Conservation (phyloP, 1,140 invertebrate genomes). For the Drosophila watanabei region DNA sequence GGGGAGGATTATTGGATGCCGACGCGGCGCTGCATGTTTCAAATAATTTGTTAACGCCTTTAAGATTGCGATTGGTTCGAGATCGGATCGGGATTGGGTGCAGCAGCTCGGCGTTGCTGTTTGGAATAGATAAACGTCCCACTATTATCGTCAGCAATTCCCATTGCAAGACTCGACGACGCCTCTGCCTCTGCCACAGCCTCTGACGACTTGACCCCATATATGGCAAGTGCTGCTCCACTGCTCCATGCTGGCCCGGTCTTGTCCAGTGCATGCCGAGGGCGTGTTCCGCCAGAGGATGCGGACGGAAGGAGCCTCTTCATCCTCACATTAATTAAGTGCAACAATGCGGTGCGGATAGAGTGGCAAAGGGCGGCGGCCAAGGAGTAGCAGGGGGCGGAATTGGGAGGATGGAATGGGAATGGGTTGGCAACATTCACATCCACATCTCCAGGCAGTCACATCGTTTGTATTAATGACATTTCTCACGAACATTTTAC, state of each 20-base stretch:
- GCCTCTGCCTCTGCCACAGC: slow-evolving; percentile 59
- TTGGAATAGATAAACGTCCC: slow-evolving; percentile 70
- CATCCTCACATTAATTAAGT: slow-evolving; percentile 79
- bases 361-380: slow-evolving; percentile 37
- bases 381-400: background rate
- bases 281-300: slow-evolving; percentile 54
- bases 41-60: slow-evolving; percentile 79
- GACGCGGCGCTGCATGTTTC: slow-evolving; percentile 74
- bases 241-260: background rate
- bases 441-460: slow-evolving; percentile 59
- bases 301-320: slow-evolving; percentile 42
- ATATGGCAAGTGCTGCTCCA: slow-evolving; percentile 33
- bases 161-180: slow-evolving; percentile 59
- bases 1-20: slow-evolving; percentile 63
- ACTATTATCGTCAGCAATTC: slow-evolving; percentile 67
- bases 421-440: slow-evolving; percentile 31
- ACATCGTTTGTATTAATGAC: slow-evolving; percentile 82
- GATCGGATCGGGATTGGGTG: slow-evolving; percentile 27
- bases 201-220: slow-evolving; percentile 74
- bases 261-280: slow-evolving; percentile 53
- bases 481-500: slow-evolving; percentile 82
- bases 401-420: slow-evolving; percentile 8
- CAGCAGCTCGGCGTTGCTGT: slow-evolving; percentile 14
- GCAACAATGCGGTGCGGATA: slow-evolving; percentile 70
- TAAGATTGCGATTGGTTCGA: slow-evolving; percentile 55